Conservation (phyloP, 1,140 invertebrate genomes). For the Triops longicaudatus region DNA sequence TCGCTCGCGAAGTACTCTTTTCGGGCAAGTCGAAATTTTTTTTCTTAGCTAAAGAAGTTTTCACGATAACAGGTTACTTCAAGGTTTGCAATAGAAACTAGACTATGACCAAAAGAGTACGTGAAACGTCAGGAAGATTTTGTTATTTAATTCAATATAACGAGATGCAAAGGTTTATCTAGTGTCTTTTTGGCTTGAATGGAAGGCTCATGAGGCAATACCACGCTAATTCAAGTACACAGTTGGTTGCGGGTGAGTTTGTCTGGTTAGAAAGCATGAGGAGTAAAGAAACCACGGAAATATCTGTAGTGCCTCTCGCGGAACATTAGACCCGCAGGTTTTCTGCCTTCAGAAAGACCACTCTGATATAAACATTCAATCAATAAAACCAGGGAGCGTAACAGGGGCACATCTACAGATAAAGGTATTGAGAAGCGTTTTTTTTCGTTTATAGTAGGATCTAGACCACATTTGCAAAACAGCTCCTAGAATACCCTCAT, state of each 20-base stretch:
- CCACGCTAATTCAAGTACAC: neutral
- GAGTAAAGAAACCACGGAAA: neutral
- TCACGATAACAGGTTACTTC: no score
- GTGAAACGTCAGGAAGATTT: neutral
- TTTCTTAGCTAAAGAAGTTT: no score
- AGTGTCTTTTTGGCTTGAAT: neutral
- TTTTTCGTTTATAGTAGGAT: neutral
- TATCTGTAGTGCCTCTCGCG: neutral
- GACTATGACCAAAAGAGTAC: no score
- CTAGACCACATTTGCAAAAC: neutral
- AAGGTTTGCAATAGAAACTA: no score
- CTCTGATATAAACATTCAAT: neutral
- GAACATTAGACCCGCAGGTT: neutral
- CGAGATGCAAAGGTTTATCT: neutral
- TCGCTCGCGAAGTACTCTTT: no score
- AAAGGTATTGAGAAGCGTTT: neutral
- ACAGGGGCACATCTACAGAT: neutral
- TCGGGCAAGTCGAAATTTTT: no score
- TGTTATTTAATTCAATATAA: neutral
- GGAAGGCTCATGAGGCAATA: neutral
- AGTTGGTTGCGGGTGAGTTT: neutral
- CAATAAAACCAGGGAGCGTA: neutral
- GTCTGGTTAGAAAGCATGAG: neutral
- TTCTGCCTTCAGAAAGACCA: neutral
- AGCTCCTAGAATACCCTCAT: neutral